Base-by-base conservation (phyloP, 2,797 vertebrate species). In the Pseudochirops cupreus region DNA sequence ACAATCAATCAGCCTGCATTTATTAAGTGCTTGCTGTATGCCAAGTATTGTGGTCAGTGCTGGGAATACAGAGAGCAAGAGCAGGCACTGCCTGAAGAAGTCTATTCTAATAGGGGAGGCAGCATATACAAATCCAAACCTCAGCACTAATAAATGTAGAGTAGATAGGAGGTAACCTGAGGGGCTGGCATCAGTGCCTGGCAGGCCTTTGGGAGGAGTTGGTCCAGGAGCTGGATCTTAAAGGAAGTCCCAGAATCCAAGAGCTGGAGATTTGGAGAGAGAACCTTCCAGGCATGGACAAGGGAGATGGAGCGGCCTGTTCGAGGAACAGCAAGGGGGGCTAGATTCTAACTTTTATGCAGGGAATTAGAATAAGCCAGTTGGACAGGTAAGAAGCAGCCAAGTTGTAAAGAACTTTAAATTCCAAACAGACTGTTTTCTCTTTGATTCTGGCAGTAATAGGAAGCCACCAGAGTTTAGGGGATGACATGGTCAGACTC, bases 141-240 rank as follows among this genome's bases (percentile, higher is more conserved):
- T 74, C 1, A 0, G 3, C 14, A 16, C 1, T 16, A 29, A 24
- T 21, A 21, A 21, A 74, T 7, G 0, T n/a, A 7, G n/a, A 74
- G 16, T 7, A 6, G 0, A 74, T 39, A 18, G 7, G 18, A 21
- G 18, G n/a, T 39, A 18, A 24, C n/a, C n/a, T 1, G 67, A 39
- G n/a, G 16, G 67, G 18, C 39, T 21, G n/a, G n/a, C 62, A 4
- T 14, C 24, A n/a, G 14, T n/a, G 33, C 13, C 33, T n/a, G 62
- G 62, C 5, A 7, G n/a, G 16, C n/a, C n/a, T 39, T n/a, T 4
- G 1, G 67, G 62, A n/a, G 6, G 62, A 18, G 13, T 5, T 4
- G 33, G 14, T 39, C 18, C n/a, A 39, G 21, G 62, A 67, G 62
- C 33, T 67, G 33, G 5, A 4, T 1, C n/a, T 29, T 7, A 39